These are phyloP conservation scores for Drepanosiphum platanoidis DNA, from an alignment of 2,888 invertebrate species.

Conservation along the genomic window DNA sequence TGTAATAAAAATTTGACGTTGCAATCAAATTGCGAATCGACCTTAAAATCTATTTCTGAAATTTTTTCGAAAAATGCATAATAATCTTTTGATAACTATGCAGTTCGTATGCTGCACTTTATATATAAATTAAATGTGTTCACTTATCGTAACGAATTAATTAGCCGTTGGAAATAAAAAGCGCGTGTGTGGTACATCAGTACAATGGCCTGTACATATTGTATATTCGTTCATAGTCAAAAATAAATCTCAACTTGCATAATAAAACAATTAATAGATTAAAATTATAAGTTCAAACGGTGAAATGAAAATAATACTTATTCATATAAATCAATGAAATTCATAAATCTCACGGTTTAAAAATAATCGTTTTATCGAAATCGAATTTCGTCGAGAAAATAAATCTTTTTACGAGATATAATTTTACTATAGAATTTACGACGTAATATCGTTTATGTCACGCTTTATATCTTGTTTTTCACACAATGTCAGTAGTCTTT, in stretches of 20 bases:
- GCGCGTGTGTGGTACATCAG: neutral
- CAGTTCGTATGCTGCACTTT: neutral
- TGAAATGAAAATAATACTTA: neutral
- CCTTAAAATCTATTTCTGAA: neutral
- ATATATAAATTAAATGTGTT: neutral
- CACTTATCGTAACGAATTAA: neutral
- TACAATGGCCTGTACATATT: too few relatives aligned
- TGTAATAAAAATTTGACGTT: neutral
- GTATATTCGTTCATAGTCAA: neutral
- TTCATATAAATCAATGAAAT: neutral
- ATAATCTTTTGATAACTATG: neutral
- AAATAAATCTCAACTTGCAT: neutral
- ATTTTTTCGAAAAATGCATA: neutral
- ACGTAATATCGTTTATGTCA: neutral
- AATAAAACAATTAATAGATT: neutral
- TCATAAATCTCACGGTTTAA: neutral
- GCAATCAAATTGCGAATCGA: neutral
- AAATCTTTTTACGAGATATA: neutral
- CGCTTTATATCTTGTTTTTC: conserved; percentile 25
- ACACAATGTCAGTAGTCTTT: conserved; percentile 7
- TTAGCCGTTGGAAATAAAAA: neutral
- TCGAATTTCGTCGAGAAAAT: neutral
- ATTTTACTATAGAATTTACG: neutral
- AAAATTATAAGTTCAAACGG: neutral
- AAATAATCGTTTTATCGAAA: neutral